phyloP scores from a whole-genome alignment of 1,140 invertebrate genomes.

The Halyomorpha halys region DNA sequence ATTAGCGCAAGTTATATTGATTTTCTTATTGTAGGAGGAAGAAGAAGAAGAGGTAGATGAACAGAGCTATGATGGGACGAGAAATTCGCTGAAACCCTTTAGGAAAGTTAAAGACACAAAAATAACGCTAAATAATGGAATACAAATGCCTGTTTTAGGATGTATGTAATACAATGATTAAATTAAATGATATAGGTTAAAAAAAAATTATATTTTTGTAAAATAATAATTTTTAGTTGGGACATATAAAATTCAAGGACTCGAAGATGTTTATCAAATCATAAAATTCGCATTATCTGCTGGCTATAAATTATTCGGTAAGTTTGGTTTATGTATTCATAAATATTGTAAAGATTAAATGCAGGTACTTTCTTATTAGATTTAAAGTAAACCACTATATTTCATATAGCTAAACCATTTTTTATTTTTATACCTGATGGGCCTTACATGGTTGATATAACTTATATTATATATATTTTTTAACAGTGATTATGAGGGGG shows the following conservation, averaged over 20 bases:
- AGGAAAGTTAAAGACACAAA: slow-evolving; percentile 10
- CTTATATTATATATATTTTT: no score
- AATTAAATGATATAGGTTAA: not conserved
- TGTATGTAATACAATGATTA: slow-evolving; percentile 12
- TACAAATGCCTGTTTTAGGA: slow-evolving; percentile 21
- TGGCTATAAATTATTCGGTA: slow-evolving; percentile 24
- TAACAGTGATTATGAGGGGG: no score
- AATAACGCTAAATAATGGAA: slow-evolving; percentile 12
- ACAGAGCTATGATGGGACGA: not conserved
- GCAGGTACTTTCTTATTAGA: no score
- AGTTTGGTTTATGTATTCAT: not conserved
- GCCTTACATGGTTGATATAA: no score
- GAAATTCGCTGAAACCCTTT: not conserved
- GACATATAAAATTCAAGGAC: slow-evolving; percentile 22
- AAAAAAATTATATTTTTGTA: not conserved
- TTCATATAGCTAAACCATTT: no score
- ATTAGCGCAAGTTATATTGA: no score
- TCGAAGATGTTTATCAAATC: slow-evolving; percentile 2
- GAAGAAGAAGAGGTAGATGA: no score
- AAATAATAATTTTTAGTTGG: slow-evolving; percentile 22
- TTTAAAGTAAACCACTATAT: no score
- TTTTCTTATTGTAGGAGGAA: no score
- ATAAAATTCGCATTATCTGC: slow-evolving; percentile 19
- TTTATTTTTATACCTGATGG: no score
- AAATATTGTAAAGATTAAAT: no score